These are phyloP conservation scores for Macrotrachela quadricornifera DNA, from an alignment of 1,140 invertebrate species.

Conservation along the genomic window DNA sequence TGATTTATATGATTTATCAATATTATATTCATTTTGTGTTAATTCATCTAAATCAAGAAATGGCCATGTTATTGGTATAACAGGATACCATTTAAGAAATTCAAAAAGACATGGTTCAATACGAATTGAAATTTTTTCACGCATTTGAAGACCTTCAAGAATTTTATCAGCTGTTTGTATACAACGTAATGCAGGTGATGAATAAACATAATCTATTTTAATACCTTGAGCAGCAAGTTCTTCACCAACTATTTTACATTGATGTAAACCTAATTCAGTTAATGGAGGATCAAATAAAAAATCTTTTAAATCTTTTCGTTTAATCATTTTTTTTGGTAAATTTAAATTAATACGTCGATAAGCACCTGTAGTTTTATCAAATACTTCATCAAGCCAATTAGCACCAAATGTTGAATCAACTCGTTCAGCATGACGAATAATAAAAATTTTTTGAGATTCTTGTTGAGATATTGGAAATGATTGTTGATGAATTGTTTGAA, in stretches of 20 bases:
- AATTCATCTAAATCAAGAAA: not conserved
- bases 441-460: not conserved
- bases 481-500: no score
- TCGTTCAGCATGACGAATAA: conserved; percentile 8
- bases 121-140: not conserved
- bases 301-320: conserved; percentile 3
- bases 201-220: not conserved
- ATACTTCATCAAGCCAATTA: conserved; percentile 1
- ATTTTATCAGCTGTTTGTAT: conserved; percentile 9
- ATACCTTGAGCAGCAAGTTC: not conserved
- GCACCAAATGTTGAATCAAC: conserved; percentile 7
- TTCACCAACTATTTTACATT: conserved; percentile 5
- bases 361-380: not conserved
- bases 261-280: conserved; percentile 6
- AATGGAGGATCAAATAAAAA: conserved; percentile 9
- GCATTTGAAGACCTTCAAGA: not conserved
- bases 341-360: conserved; percentile 3
- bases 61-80: not conserved
- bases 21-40: conserved; percentile 3
- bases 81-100: not conserved
- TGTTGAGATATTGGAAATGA: no score
- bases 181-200: conserved; percentile 5
- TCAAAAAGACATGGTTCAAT: conserved; percentile 9
- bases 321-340: conserved; percentile 1
- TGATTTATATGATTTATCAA: not conserved